phyloP scores from a whole-genome alignment of 1,140 invertebrate genomes.

The Hyphantria cunea region DNA sequence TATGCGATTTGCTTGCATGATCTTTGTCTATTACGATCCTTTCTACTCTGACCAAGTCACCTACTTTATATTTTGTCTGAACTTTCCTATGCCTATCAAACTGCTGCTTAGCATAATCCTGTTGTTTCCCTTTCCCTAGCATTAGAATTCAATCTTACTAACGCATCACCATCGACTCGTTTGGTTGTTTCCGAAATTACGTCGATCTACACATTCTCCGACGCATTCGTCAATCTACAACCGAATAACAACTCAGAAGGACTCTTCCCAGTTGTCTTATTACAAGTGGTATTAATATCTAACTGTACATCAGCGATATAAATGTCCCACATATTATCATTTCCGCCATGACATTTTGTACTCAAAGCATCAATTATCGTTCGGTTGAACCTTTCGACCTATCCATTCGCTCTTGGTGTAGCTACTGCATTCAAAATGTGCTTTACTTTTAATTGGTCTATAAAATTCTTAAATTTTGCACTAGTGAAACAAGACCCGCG shows the following conservation, averaged over 20 bases:
- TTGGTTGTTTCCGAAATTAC: conserved; percentile 15
- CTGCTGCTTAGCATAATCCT: conserved; percentile 19
- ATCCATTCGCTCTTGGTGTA: conserved; percentile 7
- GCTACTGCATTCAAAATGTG: conserved; percentile 9
- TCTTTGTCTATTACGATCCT: conserved; percentile 22
- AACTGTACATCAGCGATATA: conserved; percentile 14
- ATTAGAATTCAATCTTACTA: conserved; percentile 22
- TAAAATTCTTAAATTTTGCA: too few species aligned
- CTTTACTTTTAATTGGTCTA: background rate
- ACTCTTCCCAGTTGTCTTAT: conserved; percentile 40
- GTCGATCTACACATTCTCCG: conserved; percentile 24
- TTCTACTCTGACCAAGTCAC: conserved; percentile 37
- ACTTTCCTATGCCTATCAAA: conserved; percentile 35
- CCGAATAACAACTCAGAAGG: conserved; percentile 31
- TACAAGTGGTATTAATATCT: conserved; percentile 42
- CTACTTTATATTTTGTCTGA: conserved; percentile 23
- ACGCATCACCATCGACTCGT: conserved; percentile 5
- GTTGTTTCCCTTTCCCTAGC: conserved; percentile 19
- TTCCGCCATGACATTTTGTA: conserved; percentile 2
- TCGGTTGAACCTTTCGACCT: conserved; percentile 3
- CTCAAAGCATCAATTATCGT: background rate
- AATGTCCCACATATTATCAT: conserved; percentile 6
- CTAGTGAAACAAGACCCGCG: conserved; percentile 3
- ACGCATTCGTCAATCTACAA: background rate
- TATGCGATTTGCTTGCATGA: conserved; percentile 29